Evolutionary conservation across 2,113 vertebrate genomes (phyloP).

Genomic region (Taurulus bubalis): DNA sequence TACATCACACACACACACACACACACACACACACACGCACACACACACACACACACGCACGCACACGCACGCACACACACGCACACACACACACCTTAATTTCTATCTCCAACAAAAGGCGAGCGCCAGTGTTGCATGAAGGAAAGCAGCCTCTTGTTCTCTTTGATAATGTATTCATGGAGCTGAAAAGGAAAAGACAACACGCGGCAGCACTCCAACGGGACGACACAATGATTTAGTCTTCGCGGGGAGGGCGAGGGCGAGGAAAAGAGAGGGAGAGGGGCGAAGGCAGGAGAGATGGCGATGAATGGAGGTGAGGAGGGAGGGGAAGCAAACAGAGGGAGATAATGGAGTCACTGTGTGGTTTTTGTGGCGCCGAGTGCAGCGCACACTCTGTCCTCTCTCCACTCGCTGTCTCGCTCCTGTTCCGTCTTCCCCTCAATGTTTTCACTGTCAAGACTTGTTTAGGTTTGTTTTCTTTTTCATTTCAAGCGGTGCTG

Average conservation of each 20-base stretch:
- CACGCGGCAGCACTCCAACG: slow-evolving; percentile 59
- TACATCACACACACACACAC: slow-evolving; percentile 9
- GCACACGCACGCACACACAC: slow-evolving; percentile 18
- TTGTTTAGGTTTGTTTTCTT: too few relatives aligned
- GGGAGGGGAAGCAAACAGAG: slow-evolving; percentile 25
- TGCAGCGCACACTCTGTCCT: slow-evolving; percentile 11
- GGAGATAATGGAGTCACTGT: slow-evolving; percentile 60
- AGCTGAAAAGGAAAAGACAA: slow-evolving; percentile 71
- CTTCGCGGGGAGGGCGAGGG: slow-evolving; percentile 37
- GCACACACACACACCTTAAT: slow-evolving; percentile 25
- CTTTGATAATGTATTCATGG: slow-evolving; percentile 84
- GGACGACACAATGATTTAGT: slow-evolving; percentile 67
- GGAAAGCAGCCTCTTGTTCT: slow-evolving; percentile 66
- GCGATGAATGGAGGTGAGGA: slow-evolving; percentile 56
- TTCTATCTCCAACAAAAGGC: slow-evolving; percentile 54
- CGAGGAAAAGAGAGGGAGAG: slow-evolving; percentile 17
- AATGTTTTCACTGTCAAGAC: not conserved
- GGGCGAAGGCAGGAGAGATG: slow-evolving; percentile 49
- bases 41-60: too few relatives aligned
- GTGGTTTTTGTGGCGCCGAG: not conserved
- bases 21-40: slow-evolving; percentile 21
- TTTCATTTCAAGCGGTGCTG: not conserved
- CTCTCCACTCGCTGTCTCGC: not conserved
- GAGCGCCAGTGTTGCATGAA: slow-evolving; percentile 50
- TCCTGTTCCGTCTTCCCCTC: not conserved